Conservation (phyloP, 2,888 invertebrate species). For the Villa cingulata region DNA sequence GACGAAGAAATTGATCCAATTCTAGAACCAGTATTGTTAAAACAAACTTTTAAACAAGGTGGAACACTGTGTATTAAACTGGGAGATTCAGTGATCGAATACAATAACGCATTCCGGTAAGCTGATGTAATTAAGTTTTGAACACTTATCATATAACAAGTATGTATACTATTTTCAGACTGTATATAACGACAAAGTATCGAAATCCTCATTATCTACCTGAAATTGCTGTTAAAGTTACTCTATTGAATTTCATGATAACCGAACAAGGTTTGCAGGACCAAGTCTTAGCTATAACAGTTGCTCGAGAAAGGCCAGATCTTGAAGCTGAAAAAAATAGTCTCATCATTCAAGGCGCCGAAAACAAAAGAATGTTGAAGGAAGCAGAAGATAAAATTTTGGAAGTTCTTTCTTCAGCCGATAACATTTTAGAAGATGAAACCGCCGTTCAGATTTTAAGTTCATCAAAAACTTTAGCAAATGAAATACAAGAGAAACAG, state of each 20-base stretch:
- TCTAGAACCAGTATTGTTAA: conserved; percentile 76
- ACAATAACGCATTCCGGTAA: conserved; percentile 68
- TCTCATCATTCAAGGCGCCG: conserved; percentile 75
- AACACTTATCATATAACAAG: neutral
- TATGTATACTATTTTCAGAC: conserved; percentile 44
- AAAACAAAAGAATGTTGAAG: conserved; percentile 65
- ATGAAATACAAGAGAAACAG: conserved; percentile 86
- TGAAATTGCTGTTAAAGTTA: conserved; percentile 83
- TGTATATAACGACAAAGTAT: conserved; percentile 87
- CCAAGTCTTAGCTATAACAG: conserved; percentile 78
- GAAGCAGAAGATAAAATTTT: conserved; percentile 88
- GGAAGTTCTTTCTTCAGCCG: conserved; percentile 56
- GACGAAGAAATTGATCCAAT: conserved; percentile 85
- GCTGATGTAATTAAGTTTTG: neutral
- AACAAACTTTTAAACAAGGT: conserved; percentile 83
- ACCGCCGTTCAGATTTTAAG: conserved; percentile 78
- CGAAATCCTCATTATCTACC: conserved; percentile 90
- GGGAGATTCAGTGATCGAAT: conserved; percentile 83
- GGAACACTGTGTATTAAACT: conserved; percentile 76
- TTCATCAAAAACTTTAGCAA: conserved; percentile 76
- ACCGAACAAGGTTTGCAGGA: conserved; percentile 79
- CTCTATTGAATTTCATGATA: conserved; percentile 85
- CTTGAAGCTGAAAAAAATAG: conserved; percentile 81
- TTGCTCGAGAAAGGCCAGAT: conserved; percentile 83
- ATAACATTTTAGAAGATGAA: conserved; percentile 81